Base-by-base conservation (phyloP, 1,140 invertebrate genomes). In the Drosophila cardini region DNA sequence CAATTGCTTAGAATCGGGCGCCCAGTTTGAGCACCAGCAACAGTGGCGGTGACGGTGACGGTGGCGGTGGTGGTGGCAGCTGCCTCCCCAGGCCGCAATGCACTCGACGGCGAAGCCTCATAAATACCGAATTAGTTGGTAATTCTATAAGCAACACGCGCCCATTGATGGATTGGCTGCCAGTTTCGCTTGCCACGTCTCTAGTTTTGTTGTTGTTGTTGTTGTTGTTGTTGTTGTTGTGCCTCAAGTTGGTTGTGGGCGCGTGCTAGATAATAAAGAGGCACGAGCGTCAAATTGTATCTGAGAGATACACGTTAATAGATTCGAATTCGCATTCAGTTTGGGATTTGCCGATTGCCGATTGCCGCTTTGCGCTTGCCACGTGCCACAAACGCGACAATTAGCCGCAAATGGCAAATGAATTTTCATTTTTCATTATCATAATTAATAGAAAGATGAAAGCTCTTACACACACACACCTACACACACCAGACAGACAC, bases 141-240 rank as follows among this genome's bases (percentile, higher is more conserved):
- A 91, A 91, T 91, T 91, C 90, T 91, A 91, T 91, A 91, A 91
- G 90, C 85, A 90, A 90, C 90, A 91, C 90, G 90, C 90, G 90
- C 72, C 90, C 82, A 91, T 84, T 89, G 84, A 89, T 89, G 84
- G 82, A 76, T 79, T 79, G 73, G 68, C 76, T 72, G 73, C 61
- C 61, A 72, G 58, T 43, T 60, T 45, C n/a, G 15, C 26, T 15
- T 67, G 55, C 53, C 58, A 11, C 52, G 40, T 2, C 15, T 21
- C 21, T 11, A 26, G 4, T 4, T 26, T 26, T 3, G 7, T 11
- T 6, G 45, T 11, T 16, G n/a, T 34, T 32, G 43, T 53, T 3
- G 16, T 16, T 21, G 16, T 32, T 46, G 10, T 32, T 50, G 18
- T 11, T 10, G 10, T 40, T 58, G 56, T 11, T 11, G n/a, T 48